Base-by-base conservation (phyloP, 2,797 vertebrate species). In the Capromys pilorides region DNA sequence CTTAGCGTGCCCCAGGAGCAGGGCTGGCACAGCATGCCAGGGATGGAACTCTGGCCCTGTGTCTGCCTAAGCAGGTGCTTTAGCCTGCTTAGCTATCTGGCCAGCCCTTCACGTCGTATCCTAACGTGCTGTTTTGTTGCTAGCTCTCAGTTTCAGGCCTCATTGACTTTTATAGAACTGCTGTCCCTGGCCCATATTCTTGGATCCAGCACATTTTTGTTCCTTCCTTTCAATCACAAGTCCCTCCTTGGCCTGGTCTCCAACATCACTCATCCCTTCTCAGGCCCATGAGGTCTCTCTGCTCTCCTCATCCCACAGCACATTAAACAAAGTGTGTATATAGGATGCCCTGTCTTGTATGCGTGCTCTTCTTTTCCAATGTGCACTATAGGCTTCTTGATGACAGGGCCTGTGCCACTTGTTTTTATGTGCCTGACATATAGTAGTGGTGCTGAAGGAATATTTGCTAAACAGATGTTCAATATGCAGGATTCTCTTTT, bases 381-480 rank as follows among this genome's bases (percentile, higher is more conserved):
- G 26, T 62, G 31, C 24, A 16, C 8, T 33, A 19, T 11, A 36
- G 62, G 36, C 78, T 92, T 39, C 64, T 88, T 64, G 61, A 61
- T 2, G 0, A 28, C 9, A 26, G 49, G 16, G 19, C 28, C 61
- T 59, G 2, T 51, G 64, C 61, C 36, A 10, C 88, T 88, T 39
- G 24, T 59, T 86, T 87, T 73, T 69, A 22, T 49, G 31, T 86
- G 31, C 18, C 41, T 86, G 75, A 75, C 69, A 26, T 57, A 64
- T 14, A 86, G 67, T 80, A 80, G 41, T 80, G 41, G 73, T 73
- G 31, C 62, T 6, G 31, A 41, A 33, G 39, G 13, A 66, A n/a
- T 0, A 57, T 94, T 94, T 89, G 61, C 11, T 82, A 28, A 80
- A 51, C 28, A 93, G 39, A 87, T 57, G 57, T 83, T 90, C 41